Evolutionary conservation across 2,888 invertebrate species (phyloP).

Genomic region (Parochlus steinenii): DNA sequence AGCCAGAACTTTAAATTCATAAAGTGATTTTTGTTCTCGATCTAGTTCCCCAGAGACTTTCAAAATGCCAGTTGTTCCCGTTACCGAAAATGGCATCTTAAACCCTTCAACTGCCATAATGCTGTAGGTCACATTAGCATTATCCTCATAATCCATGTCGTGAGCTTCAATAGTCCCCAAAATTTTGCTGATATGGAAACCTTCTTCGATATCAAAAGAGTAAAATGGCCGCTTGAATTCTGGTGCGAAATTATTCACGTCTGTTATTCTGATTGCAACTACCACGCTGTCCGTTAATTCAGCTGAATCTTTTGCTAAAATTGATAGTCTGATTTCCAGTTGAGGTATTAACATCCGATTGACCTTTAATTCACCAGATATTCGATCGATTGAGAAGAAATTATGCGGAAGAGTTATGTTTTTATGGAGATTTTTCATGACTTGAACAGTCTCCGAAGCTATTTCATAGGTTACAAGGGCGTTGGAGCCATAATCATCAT

Average conservation of each 20-base stretch:
- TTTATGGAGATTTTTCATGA: conserved; percentile 6
- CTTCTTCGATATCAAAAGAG: conserved; percentile 66
- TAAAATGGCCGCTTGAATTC: conserved; percentile 71
- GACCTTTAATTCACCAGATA: conserved; percentile 57
- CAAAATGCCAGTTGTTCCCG: conserved; percentile 48
- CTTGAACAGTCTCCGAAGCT: conserved; percentile 45
- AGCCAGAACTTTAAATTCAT: conserved; percentile 54
- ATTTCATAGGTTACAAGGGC: conserved; percentile 56
- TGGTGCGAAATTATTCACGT: conserved; percentile 72
- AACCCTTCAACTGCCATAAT: conserved; percentile 36
- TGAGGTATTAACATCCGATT: conserved; percentile 56
- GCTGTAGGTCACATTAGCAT: conserved; percentile 59
- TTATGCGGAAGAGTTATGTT: conserved; percentile 30
- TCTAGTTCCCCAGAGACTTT: conserved; percentile 62
- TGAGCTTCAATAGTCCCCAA: conserved; percentile 62
- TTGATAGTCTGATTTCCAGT: conserved; percentile 54
- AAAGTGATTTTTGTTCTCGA: conserved; percentile 52
- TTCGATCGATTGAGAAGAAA: conserved; percentile 56
- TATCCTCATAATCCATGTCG: conserved; percentile 64
- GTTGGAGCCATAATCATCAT: conserved; percentile 54
- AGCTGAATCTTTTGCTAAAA: conserved; percentile 60
- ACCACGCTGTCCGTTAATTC: conserved; percentile 53
- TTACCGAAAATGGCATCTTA: conserved; percentile 46
- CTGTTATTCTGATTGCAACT: conserved; percentile 53
- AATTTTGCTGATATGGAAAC: conserved; percentile 49